A percentile compares a stretch with the other conserved stretches of the same genome.
phyloP scores from a whole-genome alignment of 1,140 invertebrate genomes.

The Yoshiicerus persimilis region DNA sequence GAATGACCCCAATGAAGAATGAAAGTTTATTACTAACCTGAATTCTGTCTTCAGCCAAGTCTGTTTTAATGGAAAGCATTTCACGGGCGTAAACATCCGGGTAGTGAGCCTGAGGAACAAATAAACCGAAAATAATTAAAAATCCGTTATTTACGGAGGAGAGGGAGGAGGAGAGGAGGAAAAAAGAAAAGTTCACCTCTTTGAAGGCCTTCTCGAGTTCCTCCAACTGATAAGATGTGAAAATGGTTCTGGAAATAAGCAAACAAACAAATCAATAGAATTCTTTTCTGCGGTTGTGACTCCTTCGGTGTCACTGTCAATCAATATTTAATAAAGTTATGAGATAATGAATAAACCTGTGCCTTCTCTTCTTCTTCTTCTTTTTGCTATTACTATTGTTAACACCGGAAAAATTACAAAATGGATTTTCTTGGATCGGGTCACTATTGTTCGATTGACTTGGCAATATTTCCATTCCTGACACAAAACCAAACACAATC shows the following conservation, averaged over 20 bases:
- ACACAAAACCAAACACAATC: not conserved
- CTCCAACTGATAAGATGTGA: constrained; percentile 65
- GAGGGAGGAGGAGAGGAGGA: too few relatives aligned
- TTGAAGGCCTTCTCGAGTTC: constrained; percentile 70
- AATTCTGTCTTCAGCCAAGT: constrained; percentile 98
- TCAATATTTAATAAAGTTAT: too few relatives aligned
- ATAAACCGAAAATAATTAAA: not conserved
- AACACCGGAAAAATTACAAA: not conserved
- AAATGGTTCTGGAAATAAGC: constrained; percentile 60
- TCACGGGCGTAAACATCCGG: constrained; percentile 63
- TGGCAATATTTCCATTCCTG: not conserved
- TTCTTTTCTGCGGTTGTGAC: too few relatives aligned
- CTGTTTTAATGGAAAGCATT: constrained; percentile 94
- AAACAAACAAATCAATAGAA: not conserved
- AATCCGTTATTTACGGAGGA: not conserved
- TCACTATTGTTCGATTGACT: not conserved
- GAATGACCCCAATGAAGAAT: not conserved
- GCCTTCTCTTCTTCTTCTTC: constrained; percentile 88
- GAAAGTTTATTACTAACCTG: constrained; percentile 74
- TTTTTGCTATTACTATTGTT: constrained; percentile 70
- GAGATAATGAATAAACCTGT: constrained; percentile 73
- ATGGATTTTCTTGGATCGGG: not conserved
- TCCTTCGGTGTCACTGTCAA: too few relatives aligned
- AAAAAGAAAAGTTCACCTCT: constrained; percentile 53
- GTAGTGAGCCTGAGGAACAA: not conserved